Base-by-base conservation (phyloP, 2,888 invertebrate genomes). In the Limenitis camilla region DNA sequence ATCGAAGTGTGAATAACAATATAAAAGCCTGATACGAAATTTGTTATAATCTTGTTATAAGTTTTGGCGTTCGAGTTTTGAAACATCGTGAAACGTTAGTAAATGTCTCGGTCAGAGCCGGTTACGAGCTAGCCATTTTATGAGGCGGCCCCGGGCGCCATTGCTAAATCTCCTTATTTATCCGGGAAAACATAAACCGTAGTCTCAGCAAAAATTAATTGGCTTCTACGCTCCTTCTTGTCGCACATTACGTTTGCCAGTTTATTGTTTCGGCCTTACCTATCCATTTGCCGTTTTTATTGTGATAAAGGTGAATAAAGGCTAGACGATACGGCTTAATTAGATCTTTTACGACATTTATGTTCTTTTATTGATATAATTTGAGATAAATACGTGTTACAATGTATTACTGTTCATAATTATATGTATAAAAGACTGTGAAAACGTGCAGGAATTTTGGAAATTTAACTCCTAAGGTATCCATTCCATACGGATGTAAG, bases 111-210 rank as follows among this genome's bases (percentile, higher is more conserved):
- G 79, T 72, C 80, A 74, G 70, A 70, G 62, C 68, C 67, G 67
- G 79, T 78, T 80, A 78, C 80, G 76, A 80, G 74, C 75, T 67
- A 71, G 76, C 75, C 71, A 74, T 76, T 83, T 84, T 82, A 82
- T 72, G 81, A 76, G 78, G 65, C 67, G 70, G 76, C 75, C 72
- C 72, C 71, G 72, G 76, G 73, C 78, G 73, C 73, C 72, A 74
- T 71, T 73, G 80, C 81, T 80, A 83, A 85, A 85, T 83, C 84
- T 84, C 74, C 82, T 85, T 84, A 84, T 85, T 85, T 85, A 84
- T 84, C 81, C 81, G 75, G 75, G 75, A 78, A 74, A 80, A 81
- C 83, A 84, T 85, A 86, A 86, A 86, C 76, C 76, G 75, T 72
- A 77, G 78, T 78, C 76, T 80, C 78, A 74, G 79, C 80, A 81